phyloP scores from a whole-genome alignment of 2,888 invertebrate species.

The Folsomia manolachei region DNA sequence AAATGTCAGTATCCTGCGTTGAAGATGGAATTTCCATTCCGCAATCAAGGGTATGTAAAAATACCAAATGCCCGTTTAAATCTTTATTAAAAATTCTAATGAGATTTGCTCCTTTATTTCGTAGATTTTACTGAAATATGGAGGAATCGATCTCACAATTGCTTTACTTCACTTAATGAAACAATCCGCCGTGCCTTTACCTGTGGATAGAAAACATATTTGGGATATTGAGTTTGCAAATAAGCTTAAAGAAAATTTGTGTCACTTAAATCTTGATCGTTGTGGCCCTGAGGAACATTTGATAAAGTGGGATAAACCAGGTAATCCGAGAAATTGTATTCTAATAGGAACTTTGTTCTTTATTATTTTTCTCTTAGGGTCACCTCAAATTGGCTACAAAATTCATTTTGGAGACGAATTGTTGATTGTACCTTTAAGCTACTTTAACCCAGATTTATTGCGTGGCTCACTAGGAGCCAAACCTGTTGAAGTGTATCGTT shows the following conservation, averaged over 20 bases:
- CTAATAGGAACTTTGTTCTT: neutral
- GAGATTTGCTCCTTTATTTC: too few species aligned
- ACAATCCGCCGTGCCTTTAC: slow-evolving; percentile 80
- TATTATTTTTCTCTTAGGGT: too few species aligned
- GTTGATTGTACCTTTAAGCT: slow-evolving; percentile 84
- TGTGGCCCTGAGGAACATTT: slow-evolving; percentile 77
- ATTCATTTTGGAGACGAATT: slow-evolving; percentile 87
- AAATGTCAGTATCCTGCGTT: slow-evolving; percentile 91
- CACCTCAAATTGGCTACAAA: slow-evolving; percentile 71
- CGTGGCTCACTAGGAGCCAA: slow-evolving; percentile 73
- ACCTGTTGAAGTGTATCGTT: slow-evolving; percentile 62
- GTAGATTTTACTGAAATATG: slow-evolving; percentile 73
- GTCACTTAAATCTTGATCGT: slow-evolving; percentile 76
- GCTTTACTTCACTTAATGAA: slow-evolving; percentile 82
- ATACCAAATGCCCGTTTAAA: too few species aligned
- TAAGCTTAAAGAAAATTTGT: slow-evolving; percentile 82
- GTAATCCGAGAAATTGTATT: slow-evolving; percentile 58
- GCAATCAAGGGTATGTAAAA: slow-evolving; percentile 66
- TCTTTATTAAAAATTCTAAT: too few species aligned
- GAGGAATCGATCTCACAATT: slow-evolving; percentile 87
- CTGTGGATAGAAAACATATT: slow-evolving; percentile 53
- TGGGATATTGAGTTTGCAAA: slow-evolving; percentile 65
- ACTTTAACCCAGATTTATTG: slow-evolving; percentile 81
- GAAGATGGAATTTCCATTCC: slow-evolving; percentile 93
- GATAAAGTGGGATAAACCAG: slow-evolving; percentile 71